Conservation (phyloP, 2,888 invertebrate species). For the Temnothorax ravouxi region DNA sequence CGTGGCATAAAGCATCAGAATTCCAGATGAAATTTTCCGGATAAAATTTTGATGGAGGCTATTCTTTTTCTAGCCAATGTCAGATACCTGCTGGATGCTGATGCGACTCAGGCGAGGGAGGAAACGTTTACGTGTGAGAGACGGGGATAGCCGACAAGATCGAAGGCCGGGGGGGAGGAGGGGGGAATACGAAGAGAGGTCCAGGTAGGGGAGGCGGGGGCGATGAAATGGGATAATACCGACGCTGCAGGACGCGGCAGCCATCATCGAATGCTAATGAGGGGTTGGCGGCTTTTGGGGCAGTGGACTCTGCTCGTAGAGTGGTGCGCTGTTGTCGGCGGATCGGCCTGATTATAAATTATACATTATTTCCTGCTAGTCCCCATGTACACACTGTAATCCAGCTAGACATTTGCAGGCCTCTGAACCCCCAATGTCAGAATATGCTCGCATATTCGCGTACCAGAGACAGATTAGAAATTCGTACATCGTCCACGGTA, state of each 20-base stretch:
- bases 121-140: conserved; percentile 49
- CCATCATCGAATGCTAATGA: conserved; percentile 87
- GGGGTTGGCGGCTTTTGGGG: conserved; percentile 84
- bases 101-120: conserved; percentile 31
- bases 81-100: conserved; percentile 60
- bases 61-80: conserved; percentile 54
- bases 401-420: conserved; percentile 67
- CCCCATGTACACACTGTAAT: conserved; percentile 73
- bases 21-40: conserved; percentile 36
- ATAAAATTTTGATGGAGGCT: conserved; percentile 45
- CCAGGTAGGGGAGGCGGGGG: conserved; percentile 78
- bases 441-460: conserved; percentile 63
- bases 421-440: conserved; percentile 65
- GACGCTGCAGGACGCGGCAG: conserved; percentile 85
- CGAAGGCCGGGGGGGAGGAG: conserved; percentile 18
- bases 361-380: conserved; percentile 81
- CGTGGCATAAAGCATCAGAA: conserved; percentile 39
- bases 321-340: conserved; percentile 76
- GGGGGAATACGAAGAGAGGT: conserved; percentile 67
- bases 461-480: conserved; percentile 68
- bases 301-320: conserved; percentile 80
- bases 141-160: conserved; percentile 44
- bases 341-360: conserved; percentile 86
- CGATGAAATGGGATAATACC: conserved; percentile 82
- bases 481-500: conserved; percentile 35